These are phyloP conservation scores for Andrena cerasifolii DNA, from an alignment of 1,140 invertebrate genomes.

Conservation along the genomic window DNA sequence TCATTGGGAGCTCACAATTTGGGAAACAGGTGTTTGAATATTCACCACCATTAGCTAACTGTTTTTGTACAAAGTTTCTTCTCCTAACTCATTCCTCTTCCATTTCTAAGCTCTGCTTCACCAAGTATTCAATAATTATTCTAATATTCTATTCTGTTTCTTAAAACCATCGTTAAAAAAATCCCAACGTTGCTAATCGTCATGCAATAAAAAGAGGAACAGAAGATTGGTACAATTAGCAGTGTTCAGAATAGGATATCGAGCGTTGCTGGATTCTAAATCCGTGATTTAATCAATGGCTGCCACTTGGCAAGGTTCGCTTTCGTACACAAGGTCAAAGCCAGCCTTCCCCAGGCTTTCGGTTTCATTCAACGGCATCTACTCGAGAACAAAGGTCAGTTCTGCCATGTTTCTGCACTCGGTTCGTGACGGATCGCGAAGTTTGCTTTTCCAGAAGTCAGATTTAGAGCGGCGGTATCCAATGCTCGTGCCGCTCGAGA, in stretches of 20 bases:
- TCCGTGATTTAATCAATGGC: constrained; percentile 31
- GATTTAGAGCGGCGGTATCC: constrained; percentile 41
- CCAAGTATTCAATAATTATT: too few species aligned
- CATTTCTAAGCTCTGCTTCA: too few species aligned
- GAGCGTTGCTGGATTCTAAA: constrained; percentile 22
- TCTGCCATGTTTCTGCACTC: constrained; percentile 7
- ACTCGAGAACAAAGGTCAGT: constrained; percentile 31
- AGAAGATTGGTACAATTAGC: constrained; percentile 8
- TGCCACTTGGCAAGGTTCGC: constrained; percentile 3
- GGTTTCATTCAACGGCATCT: constrained; percentile 19
- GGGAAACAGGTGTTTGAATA: too few species aligned
- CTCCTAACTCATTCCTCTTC: too few species aligned
- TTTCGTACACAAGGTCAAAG: constrained; percentile 32
- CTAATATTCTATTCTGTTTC: too few species aligned
- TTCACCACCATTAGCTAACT: too few species aligned
- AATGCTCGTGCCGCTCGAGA: background rate
- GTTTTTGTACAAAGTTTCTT: too few species aligned
- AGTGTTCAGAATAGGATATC: constrained; percentile 3
- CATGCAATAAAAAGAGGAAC: background rate
- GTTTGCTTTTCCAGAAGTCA: constrained; percentile 46
- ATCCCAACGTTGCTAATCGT: background rate
- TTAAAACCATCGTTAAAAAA: constrained; percentile 17
- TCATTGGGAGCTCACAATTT: too few species aligned
- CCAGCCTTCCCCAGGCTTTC: background rate
- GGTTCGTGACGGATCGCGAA: background rate